These are phyloP conservation scores for Hydrozoanthus tunicans DNA, from an alignment of 64 coral and sea anemone genomes.

Conservation along the genomic window DNA sequence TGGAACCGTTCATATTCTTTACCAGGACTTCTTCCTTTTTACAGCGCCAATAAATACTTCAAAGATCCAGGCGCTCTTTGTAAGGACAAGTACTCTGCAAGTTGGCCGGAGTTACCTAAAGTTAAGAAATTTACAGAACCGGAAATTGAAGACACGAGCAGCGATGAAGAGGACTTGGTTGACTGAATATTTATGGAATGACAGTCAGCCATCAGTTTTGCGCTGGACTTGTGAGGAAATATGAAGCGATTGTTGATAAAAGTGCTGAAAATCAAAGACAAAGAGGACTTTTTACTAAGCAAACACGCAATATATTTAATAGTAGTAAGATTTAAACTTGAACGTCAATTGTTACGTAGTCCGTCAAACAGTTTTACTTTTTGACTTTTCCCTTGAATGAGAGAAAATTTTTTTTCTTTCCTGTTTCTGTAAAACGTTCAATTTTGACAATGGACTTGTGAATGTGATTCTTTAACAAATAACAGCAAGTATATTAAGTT, in stretches of 20 bases:
- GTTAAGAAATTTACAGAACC: constrained; percentile 17
- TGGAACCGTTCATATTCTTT: constrained; percentile 35
- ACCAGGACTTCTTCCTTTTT: background rate
- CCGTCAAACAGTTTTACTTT: too few species aligned
- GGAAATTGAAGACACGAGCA: constrained; percentile 4
- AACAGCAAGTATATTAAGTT: too few species aligned
- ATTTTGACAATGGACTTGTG: too few species aligned
- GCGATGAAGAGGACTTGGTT: constrained; percentile 22
- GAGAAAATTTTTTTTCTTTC: too few species aligned
- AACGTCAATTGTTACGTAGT: background rate
- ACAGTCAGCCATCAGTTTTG: background rate
- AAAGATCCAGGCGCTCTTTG: background rate
- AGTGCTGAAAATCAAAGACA: background rate
- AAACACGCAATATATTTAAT: constrained; percentile 21
- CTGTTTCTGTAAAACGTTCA: too few species aligned
- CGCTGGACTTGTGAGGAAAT: background rate
- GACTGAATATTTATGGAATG: background rate
- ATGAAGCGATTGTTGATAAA: background rate
- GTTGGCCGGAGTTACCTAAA: constrained; percentile 30
- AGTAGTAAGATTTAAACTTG: background rate
- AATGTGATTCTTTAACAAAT: too few species aligned
- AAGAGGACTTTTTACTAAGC: background rate
- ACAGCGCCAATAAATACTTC: constrained; percentile 9
- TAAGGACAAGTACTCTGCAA: constrained; percentile 12
- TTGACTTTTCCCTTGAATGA: too few species aligned